phyloP scores from a whole-genome alignment of 2,797 vertebrate species.

The Gorsachius magnificus region DNA sequence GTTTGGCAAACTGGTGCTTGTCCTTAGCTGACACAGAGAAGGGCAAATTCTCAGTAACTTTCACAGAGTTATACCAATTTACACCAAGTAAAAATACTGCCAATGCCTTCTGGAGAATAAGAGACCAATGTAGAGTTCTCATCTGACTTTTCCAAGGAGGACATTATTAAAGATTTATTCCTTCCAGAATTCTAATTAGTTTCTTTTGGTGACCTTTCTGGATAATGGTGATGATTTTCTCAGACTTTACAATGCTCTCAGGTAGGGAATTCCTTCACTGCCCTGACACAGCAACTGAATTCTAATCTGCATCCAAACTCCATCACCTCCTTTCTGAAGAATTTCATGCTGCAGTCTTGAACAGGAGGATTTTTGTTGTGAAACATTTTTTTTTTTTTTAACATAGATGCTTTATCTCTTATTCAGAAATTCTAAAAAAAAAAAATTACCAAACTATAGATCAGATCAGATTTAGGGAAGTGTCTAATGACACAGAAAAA shows the following conservation, averaged over 20 bases:
- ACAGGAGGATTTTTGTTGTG: neutral
- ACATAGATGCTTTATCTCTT: neutral
- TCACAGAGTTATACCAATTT: neutral
- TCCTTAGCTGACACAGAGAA: neutral
- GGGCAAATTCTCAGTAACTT: neutral
- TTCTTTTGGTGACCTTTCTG: slow-evolving; percentile 50
- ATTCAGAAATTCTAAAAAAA: neutral
- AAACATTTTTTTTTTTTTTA: neutral
- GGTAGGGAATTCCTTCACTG: slow-evolving; percentile 9
- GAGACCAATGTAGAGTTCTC: neutral
- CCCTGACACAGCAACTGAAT: slow-evolving; percentile 6
- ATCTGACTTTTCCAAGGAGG: slow-evolving; percentile 32
- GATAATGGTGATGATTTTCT: slow-evolving; percentile 22
- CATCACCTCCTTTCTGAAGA: neutral
- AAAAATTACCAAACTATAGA: neutral
- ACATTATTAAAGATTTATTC: slow-evolving; percentile 47
- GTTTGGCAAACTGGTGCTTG: neutral
- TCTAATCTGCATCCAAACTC: neutral
- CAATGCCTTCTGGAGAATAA: slow-evolving; percentile 6
- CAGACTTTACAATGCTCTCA: slow-evolving; percentile 33
- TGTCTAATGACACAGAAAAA: neutral
- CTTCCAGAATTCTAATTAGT: slow-evolving; percentile 35
- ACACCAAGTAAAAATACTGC: neutral
- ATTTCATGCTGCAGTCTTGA: neutral
- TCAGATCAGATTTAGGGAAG: neutral